Evolutionary conservation across 2,888 invertebrate species (phyloP).

Genomic region (Argynnis bischoffii): DNA sequence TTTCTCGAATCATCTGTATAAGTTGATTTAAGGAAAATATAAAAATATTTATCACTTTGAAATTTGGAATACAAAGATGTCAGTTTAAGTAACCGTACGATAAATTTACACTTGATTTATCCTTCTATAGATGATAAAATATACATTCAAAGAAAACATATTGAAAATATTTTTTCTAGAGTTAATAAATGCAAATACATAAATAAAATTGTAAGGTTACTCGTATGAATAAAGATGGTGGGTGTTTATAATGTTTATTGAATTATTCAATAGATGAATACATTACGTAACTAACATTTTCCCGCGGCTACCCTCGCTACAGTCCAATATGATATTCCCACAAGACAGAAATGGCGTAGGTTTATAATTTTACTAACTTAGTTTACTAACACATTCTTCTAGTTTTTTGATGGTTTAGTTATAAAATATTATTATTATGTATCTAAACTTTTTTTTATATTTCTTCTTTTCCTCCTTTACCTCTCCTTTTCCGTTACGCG

Average conservation of each 20-base stretch:
- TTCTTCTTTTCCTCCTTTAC: too few species aligned
- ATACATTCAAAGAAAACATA: conserved; percentile 21
- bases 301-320: too few species aligned
- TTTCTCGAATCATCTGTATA: too few species aligned
- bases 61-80: conserved; percentile 2
- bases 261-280: conserved; percentile 48
- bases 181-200: conserved; percentile 49
- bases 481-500: too few species aligned
- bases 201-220: conserved; percentile 44
- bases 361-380: too few species aligned
- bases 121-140: conserved; percentile 17
- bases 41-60: neutral
- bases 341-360: too few species aligned
- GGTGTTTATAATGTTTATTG: conserved; percentile 40
- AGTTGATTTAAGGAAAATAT: too few species aligned
- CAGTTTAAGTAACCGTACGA: conserved; percentile 8
- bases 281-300: neutral
- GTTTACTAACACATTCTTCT: too few species aligned
- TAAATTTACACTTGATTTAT: conserved; percentile 22
- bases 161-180: conserved; percentile 30
- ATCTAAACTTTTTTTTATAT: too few species aligned
- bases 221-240: conserved; percentile 51
- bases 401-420: too few species aligned
- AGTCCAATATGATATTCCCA: too few species aligned
- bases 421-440: too few species aligned